phyloP scores from a whole-genome alignment of 1,140 invertebrate species.

The Brachionus plicatilis region DNA sequence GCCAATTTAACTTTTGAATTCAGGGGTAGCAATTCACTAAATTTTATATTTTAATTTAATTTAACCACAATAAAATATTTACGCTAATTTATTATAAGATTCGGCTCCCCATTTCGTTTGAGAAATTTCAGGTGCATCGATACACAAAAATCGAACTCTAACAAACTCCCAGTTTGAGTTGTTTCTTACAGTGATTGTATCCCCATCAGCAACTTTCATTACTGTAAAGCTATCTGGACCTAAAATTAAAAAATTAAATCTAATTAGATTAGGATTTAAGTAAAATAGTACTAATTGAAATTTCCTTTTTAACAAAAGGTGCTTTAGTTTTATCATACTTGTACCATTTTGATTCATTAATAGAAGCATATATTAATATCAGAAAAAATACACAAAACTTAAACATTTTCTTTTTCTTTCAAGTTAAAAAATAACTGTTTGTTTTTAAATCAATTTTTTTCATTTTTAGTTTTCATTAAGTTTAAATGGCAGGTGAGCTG shows the following conservation, averaged over 20 bases:
- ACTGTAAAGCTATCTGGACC: conserved; percentile 3
- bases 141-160: conserved; percentile 2
- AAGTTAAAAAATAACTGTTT: not conserved
- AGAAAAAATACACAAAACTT: not conserved
- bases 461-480: not conserved
- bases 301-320: not conserved
- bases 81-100: not conserved
- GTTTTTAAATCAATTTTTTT: not conserved
- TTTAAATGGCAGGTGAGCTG: not conserved
- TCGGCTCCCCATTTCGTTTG: conserved; percentile 8
- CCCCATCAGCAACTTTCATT: conserved; percentile 24
- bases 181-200: conserved; percentile 24
- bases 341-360: not conserved
- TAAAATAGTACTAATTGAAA: not conserved
- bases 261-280: not conserved
- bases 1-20: not conserved
- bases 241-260: not conserved
- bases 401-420: not conserved
- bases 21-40: conserved; percentile 9
- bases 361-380: not conserved
- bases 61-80: not conserved
- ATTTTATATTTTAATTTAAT: not conserved
- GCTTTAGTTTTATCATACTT: not conserved
- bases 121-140: conserved; percentile 32
- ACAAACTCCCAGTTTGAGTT: not conserved